Evolutionary conservation across 2,888 invertebrate species (phyloP).

Genomic region (Sesia bembeciformis): DNA sequence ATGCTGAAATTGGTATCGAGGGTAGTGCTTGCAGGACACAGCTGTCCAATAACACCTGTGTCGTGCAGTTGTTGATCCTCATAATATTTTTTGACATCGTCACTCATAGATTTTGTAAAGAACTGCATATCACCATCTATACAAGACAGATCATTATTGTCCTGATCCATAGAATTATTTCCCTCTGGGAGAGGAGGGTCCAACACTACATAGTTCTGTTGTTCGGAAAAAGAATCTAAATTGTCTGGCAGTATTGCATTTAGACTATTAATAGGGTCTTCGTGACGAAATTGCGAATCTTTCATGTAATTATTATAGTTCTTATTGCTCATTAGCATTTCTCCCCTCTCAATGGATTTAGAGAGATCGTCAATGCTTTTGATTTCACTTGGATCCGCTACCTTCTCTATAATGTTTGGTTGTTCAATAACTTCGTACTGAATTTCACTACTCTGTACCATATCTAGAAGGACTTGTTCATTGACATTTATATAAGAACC

Average conservation of each 20-base stretch:
- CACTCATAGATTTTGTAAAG: conserved; percentile 65
- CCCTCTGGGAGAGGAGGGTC: conserved; percentile 45
- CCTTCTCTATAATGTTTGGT: conserved; percentile 67
- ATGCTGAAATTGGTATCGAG: conserved; percentile 57
- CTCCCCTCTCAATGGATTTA: conserved; percentile 62
- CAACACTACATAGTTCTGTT: conserved; percentile 56
- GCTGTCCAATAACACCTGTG: conserved; percentile 48
- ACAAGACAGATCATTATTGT: conserved; percentile 54
- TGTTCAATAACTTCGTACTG: conserved; percentile 70
- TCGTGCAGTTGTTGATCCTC: conserved; percentile 56
- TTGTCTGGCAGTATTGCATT: conserved; percentile 59
- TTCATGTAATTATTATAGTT: conserved; percentile 41
- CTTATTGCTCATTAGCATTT: conserved; percentile 51
- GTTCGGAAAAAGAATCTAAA: conserved; percentile 55
- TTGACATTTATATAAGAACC: conserved; percentile 78
- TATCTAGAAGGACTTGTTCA: conserved; percentile 75
- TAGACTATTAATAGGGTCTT: conserved; percentile 54
- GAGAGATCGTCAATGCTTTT: conserved; percentile 68
- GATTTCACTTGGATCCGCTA: conserved; percentile 63
- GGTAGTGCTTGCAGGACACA: conserved; percentile 51
- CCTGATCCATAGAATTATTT: conserved; percentile 40
- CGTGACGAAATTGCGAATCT: conserved; percentile 33
- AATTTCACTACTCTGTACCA: conserved; percentile 69
- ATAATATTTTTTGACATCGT: conserved; percentile 65
- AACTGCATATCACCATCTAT: conserved; percentile 67